Percentiles rank a stretch among this genome's conserved stretches.
Conservation (phyloP, 23 tunicate genomes). For the Corella eumyota region DNA sequence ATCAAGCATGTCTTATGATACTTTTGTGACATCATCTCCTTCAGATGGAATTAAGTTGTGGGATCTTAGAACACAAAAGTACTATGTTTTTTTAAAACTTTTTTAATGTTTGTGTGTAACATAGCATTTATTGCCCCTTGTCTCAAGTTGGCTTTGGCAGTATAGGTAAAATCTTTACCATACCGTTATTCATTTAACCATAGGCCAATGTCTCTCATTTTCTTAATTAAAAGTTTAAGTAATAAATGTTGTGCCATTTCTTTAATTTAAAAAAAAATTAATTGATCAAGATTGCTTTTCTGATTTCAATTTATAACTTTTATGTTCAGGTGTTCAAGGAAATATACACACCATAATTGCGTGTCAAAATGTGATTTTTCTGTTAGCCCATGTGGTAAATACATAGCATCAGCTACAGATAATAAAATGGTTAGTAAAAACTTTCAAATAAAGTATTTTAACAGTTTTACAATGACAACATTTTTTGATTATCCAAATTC, state of each 20-base stretch:
- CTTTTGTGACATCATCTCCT: constrained; percentile 42
- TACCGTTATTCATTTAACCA: no score
- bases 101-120: no score
- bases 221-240: no score
- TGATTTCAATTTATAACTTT: not conserved
- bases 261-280: not conserved
- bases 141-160: no score
- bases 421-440: constrained; percentile 17
- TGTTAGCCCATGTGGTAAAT: constrained; percentile 34
- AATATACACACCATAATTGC: constrained; percentile 23
- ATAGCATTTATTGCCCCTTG: no score
- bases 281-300: not conserved
- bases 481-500: no score
- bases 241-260: no score
- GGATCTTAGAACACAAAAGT: constrained; percentile 49
- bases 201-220: no score
- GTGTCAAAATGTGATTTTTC: constrained; percentile 24
- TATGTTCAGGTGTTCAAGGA: constrained; percentile 20
- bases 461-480: no score
- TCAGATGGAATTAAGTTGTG: constrained; percentile 68
- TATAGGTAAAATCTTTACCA: no score
- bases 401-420: constrained; percentile 40
- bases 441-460: no score
- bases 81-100: not conserved
- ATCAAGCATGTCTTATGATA: constrained; percentile 14